Evolutionary conservation across 2,888 invertebrate species (phyloP).

Genomic region (Coremacera marginata): DNA sequence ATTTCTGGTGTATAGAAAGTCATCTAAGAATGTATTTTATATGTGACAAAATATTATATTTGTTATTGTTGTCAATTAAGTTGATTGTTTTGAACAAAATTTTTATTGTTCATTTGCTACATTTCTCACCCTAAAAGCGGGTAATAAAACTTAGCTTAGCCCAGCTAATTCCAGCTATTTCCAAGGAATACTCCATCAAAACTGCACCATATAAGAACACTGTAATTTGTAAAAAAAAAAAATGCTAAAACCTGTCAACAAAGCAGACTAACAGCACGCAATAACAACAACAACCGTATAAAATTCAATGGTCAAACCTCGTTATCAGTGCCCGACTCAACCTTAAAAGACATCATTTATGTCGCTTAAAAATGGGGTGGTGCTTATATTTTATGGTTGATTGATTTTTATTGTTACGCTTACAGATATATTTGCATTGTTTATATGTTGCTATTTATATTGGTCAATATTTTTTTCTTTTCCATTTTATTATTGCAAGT

Average conservation of each 20-base stretch:
- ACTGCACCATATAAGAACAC: constrained; percentile 8
- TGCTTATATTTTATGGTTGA: constrained; percentile 56
- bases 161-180: background rate
- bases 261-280: background rate
- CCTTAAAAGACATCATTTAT: constrained; percentile 20
- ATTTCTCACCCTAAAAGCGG: background rate
- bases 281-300: background rate
- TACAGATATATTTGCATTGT: constrained; percentile 45
- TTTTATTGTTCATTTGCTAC: background rate
- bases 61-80: background rate
- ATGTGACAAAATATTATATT: background rate
- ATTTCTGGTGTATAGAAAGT: too few species aligned
- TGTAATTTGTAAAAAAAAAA: background rate
- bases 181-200: background rate
- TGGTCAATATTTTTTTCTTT: background rate
- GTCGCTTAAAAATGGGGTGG: background rate
- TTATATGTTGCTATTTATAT: background rate
- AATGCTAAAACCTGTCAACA: background rate
- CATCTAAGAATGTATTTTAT: background rate
- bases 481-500: background rate
- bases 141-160: background rate
- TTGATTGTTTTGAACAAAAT: background rate
- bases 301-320: background rate
- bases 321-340: background rate
- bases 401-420: constrained; percentile 56